Evolutionary conservation across 92 coral and sea anemone species (phyloP).

Genomic region (Blastomussa wellsi): DNA sequence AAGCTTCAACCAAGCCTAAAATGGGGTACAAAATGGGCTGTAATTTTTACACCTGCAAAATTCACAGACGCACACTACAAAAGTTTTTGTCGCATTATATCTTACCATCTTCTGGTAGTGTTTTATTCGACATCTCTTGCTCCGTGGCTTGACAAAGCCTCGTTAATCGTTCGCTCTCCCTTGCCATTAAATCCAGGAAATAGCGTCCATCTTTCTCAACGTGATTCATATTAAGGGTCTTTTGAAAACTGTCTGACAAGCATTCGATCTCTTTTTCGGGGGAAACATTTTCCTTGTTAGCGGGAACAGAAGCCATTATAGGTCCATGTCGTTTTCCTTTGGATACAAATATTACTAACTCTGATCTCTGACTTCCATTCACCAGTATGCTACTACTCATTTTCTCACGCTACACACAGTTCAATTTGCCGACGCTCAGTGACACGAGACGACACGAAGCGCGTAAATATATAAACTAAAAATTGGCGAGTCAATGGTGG

Average conservation of each 20-base stretch:
- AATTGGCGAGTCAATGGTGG: neutral
- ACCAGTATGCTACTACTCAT: constrained; percentile 56
- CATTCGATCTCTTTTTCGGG: constrained; percentile 68
- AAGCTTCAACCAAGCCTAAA: neutral
- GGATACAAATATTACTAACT: constrained; percentile 75
- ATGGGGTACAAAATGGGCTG: neutral
- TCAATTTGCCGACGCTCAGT: constrained; percentile 25
- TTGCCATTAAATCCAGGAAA: constrained; percentile 76
- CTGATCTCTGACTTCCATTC: constrained; percentile 87
- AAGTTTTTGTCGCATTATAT: neutral
- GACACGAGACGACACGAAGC: constrained; percentile 14
- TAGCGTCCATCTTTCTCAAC: constrained; percentile 83
- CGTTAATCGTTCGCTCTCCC: constrained; percentile 76
- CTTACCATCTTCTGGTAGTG: constrained; percentile 85
- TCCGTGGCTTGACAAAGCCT: constrained; percentile 68
- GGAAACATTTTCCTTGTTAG: constrained; percentile 73
- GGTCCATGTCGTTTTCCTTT: constrained; percentile 75
- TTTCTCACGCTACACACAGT: constrained; percentile 10
- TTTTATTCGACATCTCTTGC: constrained; percentile 75
- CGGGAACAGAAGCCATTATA: constrained; percentile 70
- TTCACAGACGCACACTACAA: neutral
- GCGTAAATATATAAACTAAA: neutral
- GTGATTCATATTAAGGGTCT: constrained; percentile 64
- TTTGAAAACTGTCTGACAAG: constrained; percentile 75
- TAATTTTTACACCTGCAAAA: neutral